Percentiles rank a stretch among this genome's conserved stretches.
These are phyloP conservation scores for Callyntrura sp. DNA, from an alignment of 2,888 invertebrate species.

Conservation along the genomic window DNA sequence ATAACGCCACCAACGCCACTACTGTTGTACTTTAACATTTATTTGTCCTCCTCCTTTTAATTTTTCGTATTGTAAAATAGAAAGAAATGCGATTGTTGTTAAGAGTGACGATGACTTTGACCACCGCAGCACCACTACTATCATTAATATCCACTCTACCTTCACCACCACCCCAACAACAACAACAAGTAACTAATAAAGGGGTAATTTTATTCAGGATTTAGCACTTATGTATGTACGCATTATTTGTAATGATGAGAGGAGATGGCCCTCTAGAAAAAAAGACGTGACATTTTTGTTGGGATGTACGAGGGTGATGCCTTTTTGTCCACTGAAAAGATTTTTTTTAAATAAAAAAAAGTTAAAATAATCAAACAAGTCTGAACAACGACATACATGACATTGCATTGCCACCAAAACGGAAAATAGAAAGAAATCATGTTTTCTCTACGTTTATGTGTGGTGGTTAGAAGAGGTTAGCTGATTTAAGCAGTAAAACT, in stretches of 20 bases:
- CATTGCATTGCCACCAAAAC: too few species aligned
- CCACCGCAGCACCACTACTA: constrained; percentile 24
- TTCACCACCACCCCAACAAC: neutral
- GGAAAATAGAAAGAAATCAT: neutral
- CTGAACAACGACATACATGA: neutral
- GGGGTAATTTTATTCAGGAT: too few species aligned
- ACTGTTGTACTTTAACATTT: neutral
- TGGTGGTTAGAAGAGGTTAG: constrained; percentile 3
- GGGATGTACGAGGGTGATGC: constrained; percentile 17
- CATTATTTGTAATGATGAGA: constrained; percentile 4
- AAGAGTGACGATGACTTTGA: constrained; percentile 34
- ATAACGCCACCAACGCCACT: neutral
- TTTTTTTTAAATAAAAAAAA: neutral
- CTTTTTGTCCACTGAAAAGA: neutral
- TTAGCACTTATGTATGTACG: neutral
- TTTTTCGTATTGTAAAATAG: neutral
- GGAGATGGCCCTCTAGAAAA: neutral
- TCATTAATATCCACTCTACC: constrained; percentile 25
- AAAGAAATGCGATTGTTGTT: constrained; percentile 15
- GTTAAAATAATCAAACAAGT: constrained; percentile 25
- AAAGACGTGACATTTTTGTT: constrained; percentile 19
- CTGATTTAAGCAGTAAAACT: neutral
- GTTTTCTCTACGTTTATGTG: neutral
- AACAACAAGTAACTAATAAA: too few species aligned
- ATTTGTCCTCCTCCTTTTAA: neutral